These are phyloP conservation scores for Lagorchestes hirsutus DNA, from an alignment of 2,797 vertebrate species.

Conservation along the genomic window DNA sequence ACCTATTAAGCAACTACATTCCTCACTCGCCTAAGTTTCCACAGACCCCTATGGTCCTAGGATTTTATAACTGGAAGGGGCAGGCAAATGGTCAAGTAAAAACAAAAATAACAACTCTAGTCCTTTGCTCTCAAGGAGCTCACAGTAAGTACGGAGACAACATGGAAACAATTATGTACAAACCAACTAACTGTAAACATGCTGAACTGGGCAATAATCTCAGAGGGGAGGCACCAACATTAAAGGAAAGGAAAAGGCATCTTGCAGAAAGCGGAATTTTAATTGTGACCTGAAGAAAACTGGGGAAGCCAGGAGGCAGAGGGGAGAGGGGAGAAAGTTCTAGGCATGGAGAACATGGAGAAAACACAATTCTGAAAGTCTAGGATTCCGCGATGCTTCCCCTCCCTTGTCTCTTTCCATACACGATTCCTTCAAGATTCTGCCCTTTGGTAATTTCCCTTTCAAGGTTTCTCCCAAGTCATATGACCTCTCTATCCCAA, in stretches of 20 bases:
- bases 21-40: neutral
- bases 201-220: neutral
- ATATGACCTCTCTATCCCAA: neutral
- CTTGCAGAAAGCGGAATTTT: neutral
- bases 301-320: neutral
- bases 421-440: neutral
- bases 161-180: neutral
- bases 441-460: neutral
- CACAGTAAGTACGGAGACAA: neutral
- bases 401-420: neutral
- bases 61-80: neutral
- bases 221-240: neutral
- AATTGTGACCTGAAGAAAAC: neutral
- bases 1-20: neutral
- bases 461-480: neutral
- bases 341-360: neutral
- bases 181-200: neutral
- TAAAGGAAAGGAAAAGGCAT: neutral
- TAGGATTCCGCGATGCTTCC: neutral
- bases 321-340: neutral
- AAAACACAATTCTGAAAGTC: neutral
- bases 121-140: neutral
- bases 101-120: neutral
- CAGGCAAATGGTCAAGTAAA: neutral
- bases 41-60: neutral